These are phyloP conservation scores for Pocota personata DNA, from an alignment of 2,888 invertebrate species.

Conservation along the genomic window DNA sequence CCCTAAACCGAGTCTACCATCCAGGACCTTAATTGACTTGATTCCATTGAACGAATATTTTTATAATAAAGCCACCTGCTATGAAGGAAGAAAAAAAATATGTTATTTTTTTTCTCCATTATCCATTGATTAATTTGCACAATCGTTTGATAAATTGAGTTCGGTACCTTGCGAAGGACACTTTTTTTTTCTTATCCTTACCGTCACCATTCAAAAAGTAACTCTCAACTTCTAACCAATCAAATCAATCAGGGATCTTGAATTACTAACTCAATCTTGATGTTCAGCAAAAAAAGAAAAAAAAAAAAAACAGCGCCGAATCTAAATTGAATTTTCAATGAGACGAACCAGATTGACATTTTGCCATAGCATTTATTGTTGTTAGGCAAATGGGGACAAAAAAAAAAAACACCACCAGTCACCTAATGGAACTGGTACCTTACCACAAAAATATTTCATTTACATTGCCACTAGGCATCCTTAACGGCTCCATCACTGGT, in stretches of 20 bases:
- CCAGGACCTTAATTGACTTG: slow-evolving; percentile 16
- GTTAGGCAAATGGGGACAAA: not conserved
- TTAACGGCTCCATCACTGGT: slow-evolving; percentile 37
- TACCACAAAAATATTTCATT: slow-evolving; percentile 52
- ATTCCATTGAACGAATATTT: slow-evolving; percentile 10
- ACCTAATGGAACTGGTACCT: slow-evolving; percentile 59
- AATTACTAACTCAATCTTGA: slow-evolving; percentile 43
- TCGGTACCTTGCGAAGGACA: slow-evolving; percentile 8
- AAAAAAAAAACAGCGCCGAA: slow-evolving; percentile 1
- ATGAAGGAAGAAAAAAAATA: not conserved
- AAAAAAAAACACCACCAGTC: not conserved
- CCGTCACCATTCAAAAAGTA: slow-evolving; percentile 18
- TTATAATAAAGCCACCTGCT: not conserved
- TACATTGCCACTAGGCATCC: slow-evolving; percentile 40
- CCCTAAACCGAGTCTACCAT: not conserved
- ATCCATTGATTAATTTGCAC: slow-evolving; percentile 54
- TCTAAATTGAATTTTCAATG: slow-evolving; percentile 21
- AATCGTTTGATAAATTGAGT: slow-evolving; percentile 43
- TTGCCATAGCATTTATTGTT: not conserved
- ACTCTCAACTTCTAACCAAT: slow-evolving; percentile 40
- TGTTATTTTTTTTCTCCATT: not conserved
- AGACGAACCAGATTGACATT: slow-evolving; percentile 45
- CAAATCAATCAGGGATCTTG: slow-evolving; percentile 55
- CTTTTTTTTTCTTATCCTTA: not conserved
- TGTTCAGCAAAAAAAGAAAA: not conserved